A percentile compares a stretch with the other conserved stretches of the same genome.
phyloP scores from a whole-genome alignment of 35 echinoderm and acorn worm species.

The Apostichopus parvimensis region DNA sequence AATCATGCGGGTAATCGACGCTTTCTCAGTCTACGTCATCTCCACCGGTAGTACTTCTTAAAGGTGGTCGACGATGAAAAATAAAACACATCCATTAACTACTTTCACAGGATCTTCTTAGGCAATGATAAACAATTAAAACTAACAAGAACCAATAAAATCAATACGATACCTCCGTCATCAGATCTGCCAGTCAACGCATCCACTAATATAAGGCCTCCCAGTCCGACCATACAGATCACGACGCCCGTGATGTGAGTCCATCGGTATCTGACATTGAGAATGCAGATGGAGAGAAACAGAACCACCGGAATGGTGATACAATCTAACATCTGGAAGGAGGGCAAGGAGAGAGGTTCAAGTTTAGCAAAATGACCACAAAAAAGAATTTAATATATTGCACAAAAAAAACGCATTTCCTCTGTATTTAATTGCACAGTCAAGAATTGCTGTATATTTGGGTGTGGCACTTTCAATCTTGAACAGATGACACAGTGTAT shows the following conservation, averaged over 20 bases:
- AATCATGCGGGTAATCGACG: no score
- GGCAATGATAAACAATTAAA: no score
- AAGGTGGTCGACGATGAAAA: no score
- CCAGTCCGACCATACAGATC: conserved; percentile 79
- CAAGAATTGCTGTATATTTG: no score
- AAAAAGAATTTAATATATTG: not conserved
- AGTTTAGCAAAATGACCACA: conserved; percentile 13
- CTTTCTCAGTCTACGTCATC: no score
- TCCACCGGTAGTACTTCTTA: no score
- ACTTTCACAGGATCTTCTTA: no score
- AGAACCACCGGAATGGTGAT: conserved; percentile 96
- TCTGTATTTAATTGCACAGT: not conserved
- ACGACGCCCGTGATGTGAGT: conserved; percentile 75
- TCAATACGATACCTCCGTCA: conserved; percentile 32
- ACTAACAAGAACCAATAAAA: not conserved
- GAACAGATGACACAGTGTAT: no score
- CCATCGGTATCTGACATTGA: conserved; percentile 61
- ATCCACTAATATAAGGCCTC: conserved; percentile 72
- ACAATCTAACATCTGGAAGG: conserved; percentile 82
- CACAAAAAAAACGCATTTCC: no score
- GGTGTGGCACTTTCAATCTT: no score
- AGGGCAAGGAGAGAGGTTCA: not conserved
- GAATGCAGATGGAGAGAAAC: conserved; percentile 71
- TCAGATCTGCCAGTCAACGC: conserved; percentile 55
- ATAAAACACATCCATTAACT: no score